Base-by-base conservation (phyloP, 2,113 vertebrate species). In the Pollimyrus isidori region DNA sequence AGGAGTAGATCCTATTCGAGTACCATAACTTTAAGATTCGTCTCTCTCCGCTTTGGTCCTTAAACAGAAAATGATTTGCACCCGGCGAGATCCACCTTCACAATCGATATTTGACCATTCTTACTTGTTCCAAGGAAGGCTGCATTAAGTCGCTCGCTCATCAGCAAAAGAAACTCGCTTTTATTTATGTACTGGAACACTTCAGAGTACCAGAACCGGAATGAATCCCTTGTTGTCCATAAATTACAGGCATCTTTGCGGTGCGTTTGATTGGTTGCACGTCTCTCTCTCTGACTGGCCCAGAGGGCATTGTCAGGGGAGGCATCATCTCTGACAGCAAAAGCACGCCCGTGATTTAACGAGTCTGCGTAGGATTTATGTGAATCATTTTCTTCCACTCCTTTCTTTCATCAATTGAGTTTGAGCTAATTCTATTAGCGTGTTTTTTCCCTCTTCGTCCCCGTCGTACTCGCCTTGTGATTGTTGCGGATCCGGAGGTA, bases 181-280 rank as follows among this genome's bases (percentile, higher is more conserved):
- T 89, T 82, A 80, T n/a, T 80, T 88, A 88, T 83, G 62, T 50
- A 90, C 86, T 91, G 23, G 0, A 17, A 56, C 1, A 0, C 6
- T 69, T 92, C 91, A 88, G 73, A 87, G 30, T 91, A 82, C 84
- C 5, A 17, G 88, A 10, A 73, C 83, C 19, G 10, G 91, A 92
- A 83, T 89, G 90, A 89, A 76, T 93, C 91, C 87, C 87, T 62
- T 7, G 90, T 50, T 89, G 89, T 85, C 85, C 88, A 87, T 93
- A 91, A 91, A 92, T 91, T 91, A 84, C 88, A 89, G 88, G 73
- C n/a, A 83, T 91, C 88, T 50, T 91, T 92, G 90, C 88, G 46
- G 76, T 86, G 23, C 56, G 92, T 90, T 46, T 93, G 90, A 92
- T 88, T 90, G 80, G 53, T 89, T 49, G 65, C 91, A 90, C 91